Percentiles rank a stretch among this genome's conserved stretches.
Conservation (phyloP, 2,113 vertebrate species). For the Vulpes vulpes region DNA sequence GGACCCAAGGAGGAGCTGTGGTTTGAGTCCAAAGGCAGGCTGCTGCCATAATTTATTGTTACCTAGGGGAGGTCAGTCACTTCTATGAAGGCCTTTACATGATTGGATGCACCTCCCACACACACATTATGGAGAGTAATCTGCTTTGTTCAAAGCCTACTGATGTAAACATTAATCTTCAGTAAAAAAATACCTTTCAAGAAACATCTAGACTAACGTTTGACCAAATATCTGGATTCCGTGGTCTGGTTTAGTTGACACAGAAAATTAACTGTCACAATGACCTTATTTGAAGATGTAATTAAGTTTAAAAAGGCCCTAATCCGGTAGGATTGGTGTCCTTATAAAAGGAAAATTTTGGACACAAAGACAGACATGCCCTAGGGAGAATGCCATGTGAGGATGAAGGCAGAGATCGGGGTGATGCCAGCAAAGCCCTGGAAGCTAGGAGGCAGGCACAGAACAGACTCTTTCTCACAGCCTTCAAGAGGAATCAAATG, state of each 20-base stretch:
- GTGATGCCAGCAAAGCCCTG: neutral
- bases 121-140: neutral
- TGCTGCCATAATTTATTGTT: neutral
- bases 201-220: neutral
- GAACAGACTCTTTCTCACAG: neutral
- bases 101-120: neutral
- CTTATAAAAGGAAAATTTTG: neutral
- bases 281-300: neutral
- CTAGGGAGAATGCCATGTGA: neutral
- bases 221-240: neutral
- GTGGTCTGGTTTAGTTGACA: neutral
- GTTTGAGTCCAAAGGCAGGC: neutral
- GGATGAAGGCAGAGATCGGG: neutral
- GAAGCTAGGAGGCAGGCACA: neutral
- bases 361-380: neutral
- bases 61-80: neutral
- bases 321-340: neutral
- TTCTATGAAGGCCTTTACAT: neutral
- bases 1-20: neutral
- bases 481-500: neutral
- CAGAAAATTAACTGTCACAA: neutral
- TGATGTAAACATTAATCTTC: neutral
- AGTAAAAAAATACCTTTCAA: neutral
- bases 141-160: neutral
- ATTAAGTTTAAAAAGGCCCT: neutral